Percentiles rank a stretch among this genome's conserved stretches.
These are phyloP conservation scores for Casuarius casuarius DNA, from an alignment of 2,113 vertebrate genomes.

Conservation along the genomic window DNA sequence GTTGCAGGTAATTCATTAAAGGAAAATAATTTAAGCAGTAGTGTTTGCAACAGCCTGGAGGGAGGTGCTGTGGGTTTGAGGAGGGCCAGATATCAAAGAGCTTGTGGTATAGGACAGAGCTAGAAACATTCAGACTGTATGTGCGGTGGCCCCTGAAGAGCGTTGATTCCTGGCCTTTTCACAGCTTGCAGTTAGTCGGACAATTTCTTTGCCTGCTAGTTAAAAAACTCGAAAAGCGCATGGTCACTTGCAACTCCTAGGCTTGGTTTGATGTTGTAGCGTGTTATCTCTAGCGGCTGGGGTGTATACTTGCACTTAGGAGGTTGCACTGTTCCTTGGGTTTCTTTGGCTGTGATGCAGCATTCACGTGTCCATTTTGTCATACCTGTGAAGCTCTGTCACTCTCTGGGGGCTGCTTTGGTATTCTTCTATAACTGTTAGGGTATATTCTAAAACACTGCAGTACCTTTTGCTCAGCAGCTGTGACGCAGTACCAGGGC, in stretches of 20 bases:
- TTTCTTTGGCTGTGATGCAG: fast-evolving
- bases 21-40: background rate
- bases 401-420: fast-evolving
- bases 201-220: background rate
- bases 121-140: background rate
- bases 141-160: background rate
- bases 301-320: fast-evolving
- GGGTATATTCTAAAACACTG: background rate
- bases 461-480: background rate
- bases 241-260: fast-evolving
- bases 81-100: background rate
- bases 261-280: fast-evolving
- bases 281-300: fast-evolving
- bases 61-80: background rate
- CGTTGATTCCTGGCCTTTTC: background rate
- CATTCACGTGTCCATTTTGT: fast-evolving
- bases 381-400: fast-evolving
- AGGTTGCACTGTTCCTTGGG: fast-evolving
- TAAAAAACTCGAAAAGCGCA: fast-evolving
- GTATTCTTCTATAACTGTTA: fast-evolving
- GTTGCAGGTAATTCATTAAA: background rate
- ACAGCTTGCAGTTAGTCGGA: background rate
- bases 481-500: background rate
- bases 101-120: background rate
- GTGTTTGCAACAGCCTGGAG: background rate